phyloP scores from a whole-genome alignment of 2,113 vertebrate genomes.

The Chloropsis cyanopogon region DNA sequence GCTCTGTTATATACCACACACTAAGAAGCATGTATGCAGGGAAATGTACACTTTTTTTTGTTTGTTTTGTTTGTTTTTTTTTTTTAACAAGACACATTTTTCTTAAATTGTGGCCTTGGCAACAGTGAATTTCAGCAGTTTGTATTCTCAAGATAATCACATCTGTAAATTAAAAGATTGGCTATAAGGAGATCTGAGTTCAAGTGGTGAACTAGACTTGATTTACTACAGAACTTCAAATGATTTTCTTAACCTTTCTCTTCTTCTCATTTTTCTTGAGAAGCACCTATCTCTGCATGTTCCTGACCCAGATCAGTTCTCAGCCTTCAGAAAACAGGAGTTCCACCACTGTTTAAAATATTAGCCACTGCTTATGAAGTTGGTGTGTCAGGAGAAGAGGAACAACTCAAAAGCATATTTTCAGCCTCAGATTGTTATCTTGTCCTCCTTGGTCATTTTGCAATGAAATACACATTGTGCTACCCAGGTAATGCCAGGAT shows the following conservation, averaged over 20 bases:
- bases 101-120: background rate
- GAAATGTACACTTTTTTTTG: background rate
- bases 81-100: background rate
- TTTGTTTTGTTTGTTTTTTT: background rate
- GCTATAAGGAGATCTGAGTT: background rate
- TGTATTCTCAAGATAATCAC: background rate
- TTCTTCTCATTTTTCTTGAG: background rate
- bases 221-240: background rate
- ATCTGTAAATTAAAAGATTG: background rate
- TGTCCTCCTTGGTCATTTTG: background rate
- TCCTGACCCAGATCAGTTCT: background rate
- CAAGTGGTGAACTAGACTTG: background rate
- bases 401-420: background rate
- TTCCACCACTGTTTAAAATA: background rate
- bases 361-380: background rate
- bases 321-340: background rate
- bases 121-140: background rate
- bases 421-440: background rate
- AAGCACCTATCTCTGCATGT: background rate
- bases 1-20: slow-evolving; percentile 17
- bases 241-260: background rate
- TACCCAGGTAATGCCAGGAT: background rate
- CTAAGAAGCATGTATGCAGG: background rate
- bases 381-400: background rate
- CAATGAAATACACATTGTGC: background rate